Evolutionary conservation across 2,888 invertebrate genomes (phyloP).

Genomic region (Chloroclystis v-ata): DNA sequence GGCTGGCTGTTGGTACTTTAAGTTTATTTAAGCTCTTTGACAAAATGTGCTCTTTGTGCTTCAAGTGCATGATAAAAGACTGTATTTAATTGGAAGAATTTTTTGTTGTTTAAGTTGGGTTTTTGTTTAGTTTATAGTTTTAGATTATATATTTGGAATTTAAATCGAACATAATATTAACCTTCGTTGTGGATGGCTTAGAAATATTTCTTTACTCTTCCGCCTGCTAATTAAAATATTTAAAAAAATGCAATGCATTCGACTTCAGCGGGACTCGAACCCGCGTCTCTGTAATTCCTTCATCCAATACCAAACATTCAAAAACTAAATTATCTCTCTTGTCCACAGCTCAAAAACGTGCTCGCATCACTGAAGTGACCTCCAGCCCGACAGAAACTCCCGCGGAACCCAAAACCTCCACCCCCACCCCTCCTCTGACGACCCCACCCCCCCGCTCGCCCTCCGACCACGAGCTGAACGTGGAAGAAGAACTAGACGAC

Average conservation of each 20-base stretch:
- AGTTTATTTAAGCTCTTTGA: constrained; percentile 14
- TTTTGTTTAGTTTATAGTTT: too few relatives aligned
- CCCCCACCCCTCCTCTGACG: constrained; percentile 51
- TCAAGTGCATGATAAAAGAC: constrained; percentile 16
- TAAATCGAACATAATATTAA: too few relatives aligned
- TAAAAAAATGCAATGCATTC: too few relatives aligned
- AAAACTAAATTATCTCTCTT: constrained; percentile 33
- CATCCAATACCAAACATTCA: neutral
- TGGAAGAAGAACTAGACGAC: constrained; percentile 77
- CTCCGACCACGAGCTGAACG: constrained; percentile 74
- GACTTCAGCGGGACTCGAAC: too few relatives aligned
- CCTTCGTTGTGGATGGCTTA: too few relatives aligned
- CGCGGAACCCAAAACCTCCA: constrained; percentile 59
- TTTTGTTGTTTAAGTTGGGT: too few relatives aligned
- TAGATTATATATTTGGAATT: too few relatives aligned
- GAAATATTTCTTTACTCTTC: too few relatives aligned
- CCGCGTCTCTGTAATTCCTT: too few relatives aligned
- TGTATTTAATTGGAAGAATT: neutral
- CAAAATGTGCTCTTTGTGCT: constrained; percentile 24
- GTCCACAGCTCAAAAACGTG: constrained; percentile 71
- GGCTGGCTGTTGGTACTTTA: constrained; percentile 18
- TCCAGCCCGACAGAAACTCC: constrained; percentile 60
- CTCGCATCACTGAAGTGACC: constrained; percentile 68
- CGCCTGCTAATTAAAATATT: too few relatives aligned
- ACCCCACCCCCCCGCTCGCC: constrained; percentile 68